Base-by-base conservation (phyloP, 2,113 vertebrate genomes). In the Lasiurus borealis region DNA sequence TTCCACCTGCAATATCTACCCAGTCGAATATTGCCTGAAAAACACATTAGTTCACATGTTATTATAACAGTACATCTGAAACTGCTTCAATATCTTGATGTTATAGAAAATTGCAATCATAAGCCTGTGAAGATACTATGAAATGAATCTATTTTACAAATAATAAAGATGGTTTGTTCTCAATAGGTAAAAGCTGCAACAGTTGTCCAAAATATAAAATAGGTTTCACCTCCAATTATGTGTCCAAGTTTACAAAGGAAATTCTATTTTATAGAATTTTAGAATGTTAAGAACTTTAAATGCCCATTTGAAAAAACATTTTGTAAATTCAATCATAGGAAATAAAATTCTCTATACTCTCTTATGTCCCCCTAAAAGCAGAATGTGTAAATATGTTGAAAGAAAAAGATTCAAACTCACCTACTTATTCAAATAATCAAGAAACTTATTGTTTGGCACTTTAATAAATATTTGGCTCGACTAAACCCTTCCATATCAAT, bases 21-120 rank as follows among this genome's bases (percentile, higher is more conserved):
- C 99, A 99, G 98, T 99, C 99, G 97, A 99, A 99, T 98, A 99
- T 97, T 87, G 99, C 99, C 99, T 99, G 98, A 66, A 98, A 98
- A 97, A 97, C 72, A 98, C 69, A 97, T 52, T 62, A 73, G 66
- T n/a, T 7, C 27, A 54, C 1, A 4, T 40, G 52, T 97, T 57
- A 66, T n/a, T 44, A 40, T 12, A 57, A 85, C 0, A 82, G 14
- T 12, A n/a, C 44, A 54, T 62, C 21, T n/a, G 18, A 83, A 73
- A 88, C 1, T 69, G 64, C 16, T 57, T n/a, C 1, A 78, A 2
- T 6, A 91, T 21, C 36, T 84, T 11, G 29, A 40, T n/a, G 46
- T 44, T 62, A 91, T 2, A 69, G 69, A 64, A 44, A 73, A 69
- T 21, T 69, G 84, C 14, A 85, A 71, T 21, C 15, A 57, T 66